Evolutionary conservation across 2,113 vertebrate genomes (phyloP).

Genomic region (Coptodon bakossiorum): DNA sequence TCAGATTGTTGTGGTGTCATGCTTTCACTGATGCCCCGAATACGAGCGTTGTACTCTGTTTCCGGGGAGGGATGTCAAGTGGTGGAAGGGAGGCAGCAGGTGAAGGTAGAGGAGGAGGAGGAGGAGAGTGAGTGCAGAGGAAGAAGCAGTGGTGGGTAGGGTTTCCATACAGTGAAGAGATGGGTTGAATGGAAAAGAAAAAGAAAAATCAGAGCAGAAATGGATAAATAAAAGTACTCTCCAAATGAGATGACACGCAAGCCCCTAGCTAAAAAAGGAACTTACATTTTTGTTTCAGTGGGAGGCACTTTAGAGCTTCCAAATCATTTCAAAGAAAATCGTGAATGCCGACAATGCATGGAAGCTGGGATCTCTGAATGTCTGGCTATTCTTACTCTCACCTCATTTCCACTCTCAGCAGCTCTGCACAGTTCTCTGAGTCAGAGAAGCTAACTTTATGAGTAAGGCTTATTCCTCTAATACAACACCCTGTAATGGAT

Average conservation of each 20-base stretch:
- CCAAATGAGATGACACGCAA: neutral
- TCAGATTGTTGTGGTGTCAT: conserved; percentile 72
- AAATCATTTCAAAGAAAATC: neutral
- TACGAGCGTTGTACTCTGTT: conserved; percentile 92
- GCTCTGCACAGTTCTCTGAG: conserved; percentile 1
- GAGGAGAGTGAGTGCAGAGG: conserved; percentile 55
- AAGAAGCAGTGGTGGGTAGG: conserved; percentile 39
- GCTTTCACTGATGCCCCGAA: conserved; percentile 80
- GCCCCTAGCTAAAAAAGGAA: neutral
- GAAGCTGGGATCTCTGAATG: conserved; percentile 28
- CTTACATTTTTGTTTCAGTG: conserved; percentile 9
- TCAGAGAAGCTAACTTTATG: conserved; percentile 35
- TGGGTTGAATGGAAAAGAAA: conserved; percentile 64
- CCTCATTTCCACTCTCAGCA: conserved; percentile 14
- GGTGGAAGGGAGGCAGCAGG: conserved; percentile 49
- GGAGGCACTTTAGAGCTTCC: conserved; percentile 11
- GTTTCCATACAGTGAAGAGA: conserved; percentile 55
- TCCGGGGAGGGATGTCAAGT: conserved; percentile 36
- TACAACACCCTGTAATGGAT: neutral
- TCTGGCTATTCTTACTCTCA: conserved; percentile 53
- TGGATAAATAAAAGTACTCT: neutral
- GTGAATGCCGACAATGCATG: conserved; percentile 47
- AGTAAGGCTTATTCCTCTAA: neutral
- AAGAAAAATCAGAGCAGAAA: conserved; percentile 34
- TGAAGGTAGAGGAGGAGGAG: conserved; percentile 37